Percentiles rank a stretch among this genome's conserved stretches.
Conservation (phyloP, 2,888 invertebrate species). For the Acronicta leporina region DNA sequence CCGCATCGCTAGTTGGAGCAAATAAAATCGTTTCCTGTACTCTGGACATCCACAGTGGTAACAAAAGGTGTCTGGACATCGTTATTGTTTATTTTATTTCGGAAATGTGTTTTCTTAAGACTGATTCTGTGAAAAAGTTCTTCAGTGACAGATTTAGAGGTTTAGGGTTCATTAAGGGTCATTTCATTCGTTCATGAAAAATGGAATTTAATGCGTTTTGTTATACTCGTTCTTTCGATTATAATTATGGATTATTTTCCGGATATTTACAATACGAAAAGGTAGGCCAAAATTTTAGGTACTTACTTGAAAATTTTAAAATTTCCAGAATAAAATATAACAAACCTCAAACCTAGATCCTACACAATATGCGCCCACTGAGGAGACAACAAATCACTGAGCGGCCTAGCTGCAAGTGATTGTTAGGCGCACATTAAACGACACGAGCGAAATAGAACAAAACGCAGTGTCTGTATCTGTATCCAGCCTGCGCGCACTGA, state of each 20-base stretch:
- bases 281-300: too few species aligned
- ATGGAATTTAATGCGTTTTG: not conserved
- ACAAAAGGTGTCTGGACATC: slow-evolving; percentile 42
- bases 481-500: slow-evolving; percentile 56
- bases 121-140: slow-evolving; percentile 17
- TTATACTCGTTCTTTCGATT: too few species aligned
- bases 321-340: not conserved
- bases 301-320: too few species aligned
- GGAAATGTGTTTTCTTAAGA: slow-evolving; percentile 23
- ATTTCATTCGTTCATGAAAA: not conserved
- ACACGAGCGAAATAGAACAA: slow-evolving; percentile 72
- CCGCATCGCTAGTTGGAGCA: slow-evolving; percentile 73
- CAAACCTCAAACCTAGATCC: not conserved
- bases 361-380: slow-evolving; percentile 54
- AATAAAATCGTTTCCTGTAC: slow-evolving; percentile 82
- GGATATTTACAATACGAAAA: too few species aligned
- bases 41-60: slow-evolving; percentile 58
- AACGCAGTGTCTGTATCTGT: slow-evolving; percentile 56
- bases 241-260: too few species aligned
- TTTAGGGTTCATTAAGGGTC: not conserved
- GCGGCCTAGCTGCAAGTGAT: slow-evolving; percentile 65
- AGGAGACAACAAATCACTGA: slow-evolving; percentile 61
- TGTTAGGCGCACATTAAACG: slow-evolving; percentile 74
- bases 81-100: slow-evolving; percentile 46
- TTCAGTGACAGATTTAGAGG: slow-evolving; percentile 7